These are phyloP conservation scores for Volucella zonaria DNA, from an alignment of 2,888 invertebrate species.

Conservation along the genomic window DNA sequence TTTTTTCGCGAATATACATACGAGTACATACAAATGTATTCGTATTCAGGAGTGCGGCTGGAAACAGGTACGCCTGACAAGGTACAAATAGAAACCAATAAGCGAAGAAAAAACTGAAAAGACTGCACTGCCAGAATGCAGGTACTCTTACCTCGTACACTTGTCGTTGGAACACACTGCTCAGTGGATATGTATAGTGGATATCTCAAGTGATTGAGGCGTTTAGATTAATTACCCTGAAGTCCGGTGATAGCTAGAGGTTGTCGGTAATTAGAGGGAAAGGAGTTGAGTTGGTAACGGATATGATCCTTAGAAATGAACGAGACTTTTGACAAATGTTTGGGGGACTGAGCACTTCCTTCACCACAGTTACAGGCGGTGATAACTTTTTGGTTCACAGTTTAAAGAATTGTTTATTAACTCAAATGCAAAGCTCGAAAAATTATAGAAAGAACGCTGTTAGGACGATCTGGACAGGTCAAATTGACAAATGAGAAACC, in stretches of 20 bases:
- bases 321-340: no score
- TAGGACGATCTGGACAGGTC: no score
- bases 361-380: no score
- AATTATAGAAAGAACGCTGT: no score
- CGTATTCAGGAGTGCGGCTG: neutral
- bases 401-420: no score
- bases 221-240: conserved; percentile 51
- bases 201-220: conserved; percentile 44
- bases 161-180: conserved; percentile 13
- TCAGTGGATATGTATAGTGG: neutral
- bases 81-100: conserved; percentile 31
- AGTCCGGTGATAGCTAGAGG: conserved; percentile 12
- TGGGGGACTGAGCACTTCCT: no score
- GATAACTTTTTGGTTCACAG: no score
- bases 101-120: conserved; percentile 34
- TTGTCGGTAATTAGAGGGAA: neutral
- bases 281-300: no score
- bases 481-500: no score
- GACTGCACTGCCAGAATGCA: neutral
- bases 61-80: neutral
- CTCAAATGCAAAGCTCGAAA: no score
- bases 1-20: conserved; percentile 36
- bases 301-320: no score
- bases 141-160: neutral
- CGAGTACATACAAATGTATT: neutral